These are phyloP conservation scores for Pomatostomus ruficeps DNA, from an alignment of 2,113 vertebrate genomes.

Conservation along the genomic window DNA sequence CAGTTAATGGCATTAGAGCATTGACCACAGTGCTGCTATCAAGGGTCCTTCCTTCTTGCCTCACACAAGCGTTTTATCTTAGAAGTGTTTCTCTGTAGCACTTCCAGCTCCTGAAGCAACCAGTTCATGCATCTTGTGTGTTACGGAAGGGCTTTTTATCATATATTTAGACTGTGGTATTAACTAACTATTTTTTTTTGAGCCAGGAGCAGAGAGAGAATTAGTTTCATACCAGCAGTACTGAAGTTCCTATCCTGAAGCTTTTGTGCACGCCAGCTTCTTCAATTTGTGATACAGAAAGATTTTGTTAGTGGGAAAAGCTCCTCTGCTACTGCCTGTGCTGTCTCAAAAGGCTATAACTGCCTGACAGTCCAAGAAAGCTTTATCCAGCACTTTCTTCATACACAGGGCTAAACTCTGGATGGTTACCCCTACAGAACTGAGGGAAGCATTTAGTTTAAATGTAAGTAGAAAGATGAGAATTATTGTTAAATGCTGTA, in stretches of 20 bases:
- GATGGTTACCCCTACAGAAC: neutral
- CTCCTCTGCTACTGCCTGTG: neutral
- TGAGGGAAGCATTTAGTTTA: neutral
- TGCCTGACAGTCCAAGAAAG: neutral
- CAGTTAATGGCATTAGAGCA: neutral
- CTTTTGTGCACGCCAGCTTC: neutral
- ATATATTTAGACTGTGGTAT: neutral
- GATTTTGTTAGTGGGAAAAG: neutral
- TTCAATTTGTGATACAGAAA: neutral
- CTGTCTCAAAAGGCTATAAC: neutral
- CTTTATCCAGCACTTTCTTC: neutral
- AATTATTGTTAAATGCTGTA: neutral
- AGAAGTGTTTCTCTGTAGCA: neutral
- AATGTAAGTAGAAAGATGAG: neutral
- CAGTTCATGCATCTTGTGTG: neutral
- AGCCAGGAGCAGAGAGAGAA: neutral
- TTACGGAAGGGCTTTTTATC: neutral
- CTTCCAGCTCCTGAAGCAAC: neutral
- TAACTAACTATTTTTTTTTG: neutral
- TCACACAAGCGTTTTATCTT: neutral
- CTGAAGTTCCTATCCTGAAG: neutral
- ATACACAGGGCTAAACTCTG: neutral
- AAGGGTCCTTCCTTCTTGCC: neutral
- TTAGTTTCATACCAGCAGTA: neutral
- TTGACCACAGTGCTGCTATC: neutral